Percentiles rank a stretch among this genome's conserved stretches.
These are phyloP conservation scores for Microtus pennsylvanicus DNA, from an alignment of 2,113 vertebrate species.

Conservation along the genomic window DNA sequence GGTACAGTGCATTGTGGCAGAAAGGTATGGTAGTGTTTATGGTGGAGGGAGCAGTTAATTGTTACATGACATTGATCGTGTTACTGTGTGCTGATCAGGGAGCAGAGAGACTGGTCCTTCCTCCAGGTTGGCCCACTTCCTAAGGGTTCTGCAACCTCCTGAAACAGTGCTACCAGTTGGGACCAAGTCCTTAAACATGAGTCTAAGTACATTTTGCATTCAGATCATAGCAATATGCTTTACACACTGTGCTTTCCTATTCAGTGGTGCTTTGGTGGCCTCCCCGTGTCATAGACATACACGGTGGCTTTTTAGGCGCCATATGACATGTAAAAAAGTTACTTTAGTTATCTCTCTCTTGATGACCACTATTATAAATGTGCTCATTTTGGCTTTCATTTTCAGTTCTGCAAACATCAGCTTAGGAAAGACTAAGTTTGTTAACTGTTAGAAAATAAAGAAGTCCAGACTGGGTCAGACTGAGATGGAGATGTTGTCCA, in stretches of 20 bases:
- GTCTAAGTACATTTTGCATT: neutral
- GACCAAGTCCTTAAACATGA: neutral
- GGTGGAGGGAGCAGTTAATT: neutral
- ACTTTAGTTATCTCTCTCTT: neutral
- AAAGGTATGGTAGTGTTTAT: neutral
- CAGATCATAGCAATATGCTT: neutral
- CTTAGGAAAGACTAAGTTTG: neutral
- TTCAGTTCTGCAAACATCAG: neutral
- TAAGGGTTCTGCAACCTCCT: neutral
- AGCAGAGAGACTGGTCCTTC: neutral
- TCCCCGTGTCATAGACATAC: neutral
- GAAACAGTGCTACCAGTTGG: neutral
- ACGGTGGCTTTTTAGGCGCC: neutral
- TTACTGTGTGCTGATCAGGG: neutral
- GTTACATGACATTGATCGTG: neutral
- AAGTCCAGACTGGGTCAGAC: neutral
- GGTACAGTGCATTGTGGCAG: neutral
- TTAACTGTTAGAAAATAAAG: neutral
- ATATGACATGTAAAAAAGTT: neutral
- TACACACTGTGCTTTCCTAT: neutral
- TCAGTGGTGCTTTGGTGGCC: neutral
- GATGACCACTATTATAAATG: neutral
- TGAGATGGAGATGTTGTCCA: neutral
- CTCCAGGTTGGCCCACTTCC: neutral
- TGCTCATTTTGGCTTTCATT: constrained; percentile 44